A percentile compares a stretch with the other conserved stretches of the same genome.
Conservation (phyloP, 2,888 invertebrate genomes). For the Teleogryllus oceanicus region DNA sequence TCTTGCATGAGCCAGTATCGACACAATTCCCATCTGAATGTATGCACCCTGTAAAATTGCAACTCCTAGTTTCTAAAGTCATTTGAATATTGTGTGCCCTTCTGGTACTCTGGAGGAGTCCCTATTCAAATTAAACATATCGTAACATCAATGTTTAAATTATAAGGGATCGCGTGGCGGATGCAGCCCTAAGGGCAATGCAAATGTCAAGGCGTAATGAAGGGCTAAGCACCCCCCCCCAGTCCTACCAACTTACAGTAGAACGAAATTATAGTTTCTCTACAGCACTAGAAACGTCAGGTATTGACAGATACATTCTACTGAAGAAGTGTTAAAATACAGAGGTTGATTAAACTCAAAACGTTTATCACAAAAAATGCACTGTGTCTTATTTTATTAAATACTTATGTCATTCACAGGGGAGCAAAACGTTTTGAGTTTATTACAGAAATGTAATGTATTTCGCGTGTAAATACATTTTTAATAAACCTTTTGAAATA, state of each 20-base stretch:
- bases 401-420: too few relatives aligned
- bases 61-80: not conserved
- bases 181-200: not conserved
- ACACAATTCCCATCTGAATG: not conserved
- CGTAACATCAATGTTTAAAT: constrained; percentile 2
- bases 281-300: too few relatives aligned
- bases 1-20: not conserved
- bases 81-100: not conserved
- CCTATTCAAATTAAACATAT: constrained; percentile 11
- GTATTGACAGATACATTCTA: too few relatives aligned
- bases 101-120: not conserved
- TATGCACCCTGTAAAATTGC: not conserved
- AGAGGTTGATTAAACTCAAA: too few relatives aligned
- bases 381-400: too few relatives aligned
- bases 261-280: not conserved
- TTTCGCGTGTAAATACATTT: too few relatives aligned
- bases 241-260: not conserved
- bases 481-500: too few relatives aligned
- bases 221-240: not conserved
- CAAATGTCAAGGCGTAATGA: not conserved
- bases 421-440: too few relatives aligned
- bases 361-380: too few relatives aligned
- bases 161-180: not conserved
- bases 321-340: too few relatives aligned
- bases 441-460: too few relatives aligned